Evolutionary conservation across 1,140 invertebrate genomes (phyloP).

Genomic region (Dendrolimus punctatus): DNA sequence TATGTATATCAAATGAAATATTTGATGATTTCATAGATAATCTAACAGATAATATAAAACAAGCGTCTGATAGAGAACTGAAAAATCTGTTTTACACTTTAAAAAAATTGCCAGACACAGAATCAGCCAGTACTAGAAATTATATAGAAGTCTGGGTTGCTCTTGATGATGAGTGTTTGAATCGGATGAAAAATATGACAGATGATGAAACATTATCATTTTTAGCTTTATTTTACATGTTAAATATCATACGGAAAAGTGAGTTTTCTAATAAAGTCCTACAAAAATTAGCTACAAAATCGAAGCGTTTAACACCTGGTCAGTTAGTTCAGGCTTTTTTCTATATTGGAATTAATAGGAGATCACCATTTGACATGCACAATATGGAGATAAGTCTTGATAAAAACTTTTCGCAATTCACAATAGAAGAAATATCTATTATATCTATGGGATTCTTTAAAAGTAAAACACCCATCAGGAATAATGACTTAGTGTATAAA

Average conservation of each 20-base stretch:
- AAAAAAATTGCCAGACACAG: constrained; percentile 49
- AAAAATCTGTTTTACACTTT: constrained; percentile 53
- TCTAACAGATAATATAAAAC: constrained; percentile 59
- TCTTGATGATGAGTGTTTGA: constrained; percentile 72
- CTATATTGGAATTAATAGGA: constrained; percentile 65
- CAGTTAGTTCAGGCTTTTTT: constrained; percentile 73
- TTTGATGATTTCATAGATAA: constrained; percentile 62
- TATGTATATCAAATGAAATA: constrained; percentile 50
- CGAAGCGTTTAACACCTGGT: constrained; percentile 56
- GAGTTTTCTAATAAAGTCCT: constrained; percentile 64
- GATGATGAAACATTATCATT: constrained; percentile 61
- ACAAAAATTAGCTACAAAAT: constrained; percentile 64
- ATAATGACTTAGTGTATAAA: constrained; percentile 45
- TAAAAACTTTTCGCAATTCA: constrained; percentile 57
- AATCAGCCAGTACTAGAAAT: constrained; percentile 60
- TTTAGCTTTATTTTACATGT: constrained; percentile 67
- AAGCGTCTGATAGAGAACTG: constrained; percentile 62
- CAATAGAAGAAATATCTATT: constrained; percentile 73
- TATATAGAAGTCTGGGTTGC: constrained; percentile 72
- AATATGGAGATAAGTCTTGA: constrained; percentile 72
- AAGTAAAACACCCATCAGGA: constrained; percentile 71
- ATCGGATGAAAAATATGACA: constrained; percentile 48
- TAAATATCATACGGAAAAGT: constrained; percentile 47
- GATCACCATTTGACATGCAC: constrained; percentile 66
- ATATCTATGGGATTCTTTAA: constrained; percentile 76